Percentiles rank a stretch among this genome's conserved stretches.
Evolutionary conservation across 2,797 vertebrate genomes (phyloP).

Genomic region (Macropodus opercularis): DNA sequence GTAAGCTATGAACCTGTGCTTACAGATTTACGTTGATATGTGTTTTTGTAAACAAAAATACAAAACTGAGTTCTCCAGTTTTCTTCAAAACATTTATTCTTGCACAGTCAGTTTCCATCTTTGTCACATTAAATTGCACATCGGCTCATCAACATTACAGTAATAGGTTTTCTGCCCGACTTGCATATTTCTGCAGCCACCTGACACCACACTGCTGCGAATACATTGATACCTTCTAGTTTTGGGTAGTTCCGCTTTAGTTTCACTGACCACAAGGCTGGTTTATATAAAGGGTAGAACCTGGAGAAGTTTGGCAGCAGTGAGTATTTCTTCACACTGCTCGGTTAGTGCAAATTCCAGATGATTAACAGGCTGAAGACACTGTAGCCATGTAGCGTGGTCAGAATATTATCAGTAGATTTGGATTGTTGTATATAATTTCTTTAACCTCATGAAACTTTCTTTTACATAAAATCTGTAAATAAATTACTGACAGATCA

Average conservation of each 20-base stretch:
- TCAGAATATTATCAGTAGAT: constrained; percentile 6
- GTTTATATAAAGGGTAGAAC: constrained; percentile 11
- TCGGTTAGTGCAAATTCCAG: constrained; percentile 46
- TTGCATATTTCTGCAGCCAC: constrained; percentile 4
- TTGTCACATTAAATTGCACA: constrained; percentile 42
- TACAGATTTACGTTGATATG: accelerated
- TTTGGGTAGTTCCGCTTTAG: not conserved
- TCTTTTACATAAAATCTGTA: too few species aligned
- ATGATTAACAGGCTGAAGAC: not conserved
- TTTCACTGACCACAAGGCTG: constrained; percentile 13
- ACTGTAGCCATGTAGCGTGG: not conserved
- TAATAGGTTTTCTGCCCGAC: not conserved
- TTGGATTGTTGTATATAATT: not conserved
- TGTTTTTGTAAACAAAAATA: not conserved
- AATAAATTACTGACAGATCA: not conserved
- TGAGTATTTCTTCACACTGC: constrained; percentile 2
- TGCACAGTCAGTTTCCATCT: constrained; percentile 31
- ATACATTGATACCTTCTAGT: constrained; percentile 5
- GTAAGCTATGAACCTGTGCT: not conserved
- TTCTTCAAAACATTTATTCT: constrained; percentile 53
- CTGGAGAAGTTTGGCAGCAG: constrained; percentile 11
- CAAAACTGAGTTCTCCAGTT: not conserved
- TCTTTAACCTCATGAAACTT: not conserved
- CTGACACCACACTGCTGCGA: not conserved
- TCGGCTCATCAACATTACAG: constrained; percentile 14